Conservation (phyloP, 2,888 invertebrate genomes). For the Cyaniris semiargus region DNA sequence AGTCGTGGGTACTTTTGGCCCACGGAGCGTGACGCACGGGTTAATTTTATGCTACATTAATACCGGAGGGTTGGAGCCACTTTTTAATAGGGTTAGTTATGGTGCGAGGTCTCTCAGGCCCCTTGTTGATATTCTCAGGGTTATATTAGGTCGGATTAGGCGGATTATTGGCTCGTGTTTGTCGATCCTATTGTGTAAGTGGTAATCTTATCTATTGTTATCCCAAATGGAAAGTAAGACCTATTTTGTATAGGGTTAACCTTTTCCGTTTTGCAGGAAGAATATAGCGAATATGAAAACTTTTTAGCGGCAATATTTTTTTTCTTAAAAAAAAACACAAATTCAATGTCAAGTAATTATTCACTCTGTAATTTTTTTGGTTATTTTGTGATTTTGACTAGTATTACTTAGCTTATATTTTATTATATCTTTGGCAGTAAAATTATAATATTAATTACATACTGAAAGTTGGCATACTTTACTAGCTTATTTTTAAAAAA, state of each 20-base stretch:
- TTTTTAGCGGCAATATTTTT: too few relatives aligned
- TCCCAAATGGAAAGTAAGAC: background rate
- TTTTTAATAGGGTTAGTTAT: conserved; percentile 79
- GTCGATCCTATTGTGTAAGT: conserved; percentile 30
- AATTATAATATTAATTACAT: background rate
- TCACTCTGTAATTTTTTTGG: too few relatives aligned
- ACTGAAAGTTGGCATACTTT: background rate
- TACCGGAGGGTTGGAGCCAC: conserved; percentile 64
- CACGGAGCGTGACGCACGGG: conserved; percentile 68
- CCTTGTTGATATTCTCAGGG: conserved; percentile 58
- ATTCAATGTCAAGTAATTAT: too few relatives aligned
- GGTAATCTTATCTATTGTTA: background rate
- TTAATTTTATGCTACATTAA: conserved; percentile 81
- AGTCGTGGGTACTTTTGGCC: conserved; percentile 62
- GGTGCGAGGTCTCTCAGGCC: conserved; percentile 61
- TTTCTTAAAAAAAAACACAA: too few relatives aligned
- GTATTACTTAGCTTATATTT: too few relatives aligned
- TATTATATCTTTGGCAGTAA: too few relatives aligned
- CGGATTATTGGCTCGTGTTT: conserved; percentile 60
- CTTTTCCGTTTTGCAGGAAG: background rate
- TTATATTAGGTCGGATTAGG: conserved; percentile 62
- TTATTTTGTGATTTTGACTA: too few relatives aligned
- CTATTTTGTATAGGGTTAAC: background rate
- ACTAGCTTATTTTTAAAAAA: background rate
- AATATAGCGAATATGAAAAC: too few relatives aligned